Evolutionary conservation across 2,888 invertebrate genomes (phyloP), one percentile per base, ranked within the genome.

Genomic region (Dioctria rufipes): DNA sequence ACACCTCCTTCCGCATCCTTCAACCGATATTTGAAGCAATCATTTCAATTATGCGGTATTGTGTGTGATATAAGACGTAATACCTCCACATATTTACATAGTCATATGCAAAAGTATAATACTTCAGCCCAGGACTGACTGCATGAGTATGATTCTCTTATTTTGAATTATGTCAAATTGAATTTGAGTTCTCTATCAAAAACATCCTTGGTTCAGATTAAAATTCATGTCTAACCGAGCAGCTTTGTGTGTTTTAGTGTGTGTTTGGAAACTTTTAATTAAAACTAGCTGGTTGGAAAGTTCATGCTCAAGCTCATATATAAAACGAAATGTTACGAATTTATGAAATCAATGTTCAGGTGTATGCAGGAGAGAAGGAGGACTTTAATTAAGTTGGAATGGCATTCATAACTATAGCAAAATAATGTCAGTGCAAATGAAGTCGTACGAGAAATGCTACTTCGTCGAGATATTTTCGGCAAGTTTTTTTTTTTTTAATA

Each of bases 261-360:
- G 13, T 58, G 4, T 40, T 13, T 8, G 11, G 42, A 73, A 46
- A 73, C 58, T 73, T 73, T 73, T 73, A 73, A 73, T 73, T 73
- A 73, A 73, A 73, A 73, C 58, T 73, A 25, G 58, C 58, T 73
- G 5, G 39, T 25, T 42, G 37, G 39, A 58, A 73, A 60, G 13
- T 73, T 40, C 73, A 6, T 25, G 40, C 43, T 73, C 42, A 60
- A 8, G 25, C 42, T 60, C 25, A 25, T 25, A 25, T 25, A 25
- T 25, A 25, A 58, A 40, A 73, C 73, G n/a, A 73, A 25, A 25
- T 25, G 60, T 42, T 58, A 58, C 25, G 58, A 73, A 73, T 73
- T 73, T 73, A 73, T 73, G 73, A 73, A 73, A 73, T 58, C 54
- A 54, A 73, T 58, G 42, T 58, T n/a, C 73, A 73, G 73, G 73